phyloP scores from a whole-genome alignment of 2,797 vertebrate species.

The Dicrostonyx torquatus region DNA sequence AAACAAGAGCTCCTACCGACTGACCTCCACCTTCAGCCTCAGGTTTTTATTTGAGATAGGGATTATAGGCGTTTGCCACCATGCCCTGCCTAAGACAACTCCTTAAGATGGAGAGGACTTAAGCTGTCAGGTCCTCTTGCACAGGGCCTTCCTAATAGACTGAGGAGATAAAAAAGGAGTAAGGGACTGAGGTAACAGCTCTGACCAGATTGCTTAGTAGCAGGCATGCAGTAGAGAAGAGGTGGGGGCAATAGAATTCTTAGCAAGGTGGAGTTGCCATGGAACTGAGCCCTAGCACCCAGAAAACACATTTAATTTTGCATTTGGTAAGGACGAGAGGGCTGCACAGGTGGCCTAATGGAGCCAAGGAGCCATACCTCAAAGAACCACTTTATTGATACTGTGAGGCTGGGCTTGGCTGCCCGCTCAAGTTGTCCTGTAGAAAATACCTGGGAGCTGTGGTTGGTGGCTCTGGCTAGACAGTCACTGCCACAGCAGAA shows the following conservation, averaged over 20 bases:
- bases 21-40: not conserved
- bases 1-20: not conserved
- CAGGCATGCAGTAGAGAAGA: not conserved
- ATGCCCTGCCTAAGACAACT: not conserved
- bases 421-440: slow-evolving; percentile 84
- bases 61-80: not conserved
- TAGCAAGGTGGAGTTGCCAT: not conserved
- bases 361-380: slow-evolving; percentile 70
- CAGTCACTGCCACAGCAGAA: slow-evolving; percentile 42
- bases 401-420: slow-evolving; percentile 70
- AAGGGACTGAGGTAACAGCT: not conserved
- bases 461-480: slow-evolving; percentile 37
- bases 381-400: slow-evolving; percentile 88
- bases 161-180: not conserved
- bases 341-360: not conserved
- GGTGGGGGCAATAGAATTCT: not conserved
- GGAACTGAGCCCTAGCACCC: not conserved
- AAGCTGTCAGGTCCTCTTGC: not conserved
- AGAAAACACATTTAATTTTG: not conserved
- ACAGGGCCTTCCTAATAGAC: not conserved
- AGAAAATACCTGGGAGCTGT: slow-evolving; percentile 81
- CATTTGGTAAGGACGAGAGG: not conserved
- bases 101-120: not conserved
- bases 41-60: not conserved
- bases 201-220: not conserved